Evolutionary conservation across 2,888 invertebrate genomes (phyloP), one percentile per base, ranked within the genome.

Genomic region (Epinotia bilunana): DNA sequence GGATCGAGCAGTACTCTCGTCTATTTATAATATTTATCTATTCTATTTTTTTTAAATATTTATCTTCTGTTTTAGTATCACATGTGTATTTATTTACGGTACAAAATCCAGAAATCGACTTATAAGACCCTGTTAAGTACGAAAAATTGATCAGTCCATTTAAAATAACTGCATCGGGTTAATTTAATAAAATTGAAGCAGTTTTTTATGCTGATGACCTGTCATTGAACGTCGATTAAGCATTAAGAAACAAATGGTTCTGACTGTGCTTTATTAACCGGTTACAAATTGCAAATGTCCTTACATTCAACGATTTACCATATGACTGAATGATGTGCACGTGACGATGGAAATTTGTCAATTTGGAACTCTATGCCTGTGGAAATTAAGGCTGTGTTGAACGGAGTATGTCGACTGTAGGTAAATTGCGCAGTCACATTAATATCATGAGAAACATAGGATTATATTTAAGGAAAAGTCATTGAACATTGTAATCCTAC

Each of bases 141-240:
- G 20, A 28, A 55, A 43, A 53, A 28, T 5, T 23, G 20, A 57
- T 33, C 13, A 70, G 12, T 46, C 28, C 23, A 61, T 70, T 70
- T 60, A 46, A 70, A 57, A 61, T 23, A 61, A 70, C 43, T 46
- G 46, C 43, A 60, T 23, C n/a, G 6, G 23, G 20, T 70, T 70
- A 61, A 70, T 70, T 70, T 43, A 70, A 70, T 70, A 60, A 60
- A 70, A 61, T 70, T 49, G 16, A n/a, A 28, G 18, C 46, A 28
- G 60, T 70, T 60, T 46, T 70, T 70, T 46, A 58, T 46, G n/a
- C 60, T 70, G 70, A 70, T 70, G 60, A 70, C 46, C 46, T 70
- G 70, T 70, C 70, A 70, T 13, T 57, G 60, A 11, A n/a, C 43
- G n/a, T 53, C 65, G 65, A 53, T 65, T 53, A 53, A 65, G 33